Conservation (phyloP, 1,140 invertebrate species). For the Drosophila serrata region DNA sequence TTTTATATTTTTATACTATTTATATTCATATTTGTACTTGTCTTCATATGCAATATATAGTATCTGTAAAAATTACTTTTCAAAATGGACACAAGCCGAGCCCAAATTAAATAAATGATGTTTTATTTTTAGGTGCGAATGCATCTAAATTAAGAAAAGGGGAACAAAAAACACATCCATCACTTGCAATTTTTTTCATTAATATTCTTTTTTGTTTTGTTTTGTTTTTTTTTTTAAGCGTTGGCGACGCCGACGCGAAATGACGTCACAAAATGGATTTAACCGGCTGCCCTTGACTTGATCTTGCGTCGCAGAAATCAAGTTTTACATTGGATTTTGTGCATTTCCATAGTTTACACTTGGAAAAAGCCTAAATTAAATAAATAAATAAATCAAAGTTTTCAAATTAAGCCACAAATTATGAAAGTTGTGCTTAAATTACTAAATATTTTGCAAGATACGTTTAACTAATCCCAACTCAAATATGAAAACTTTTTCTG, state of each 20-base stretch:
- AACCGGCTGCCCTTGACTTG: conserved; percentile 28
- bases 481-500: not conserved
- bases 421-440: not conserved
- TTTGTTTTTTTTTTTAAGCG: conserved; percentile 21
- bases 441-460: not conserved
- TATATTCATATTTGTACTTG: not conserved
- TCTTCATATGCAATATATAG: not conserved
- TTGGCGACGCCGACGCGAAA: conserved; percentile 24
- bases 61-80: not conserved
- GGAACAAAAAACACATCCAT: conserved; percentile 14
- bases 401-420: not conserved
- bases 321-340: conserved; percentile 8
- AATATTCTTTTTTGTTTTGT: not conserved
- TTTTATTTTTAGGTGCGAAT: conserved; percentile 25
- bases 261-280: conserved; percentile 32
- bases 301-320: conserved; percentile 6
- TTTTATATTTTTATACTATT: not conserved
- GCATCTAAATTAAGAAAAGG: not conserved
- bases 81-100: conserved; percentile 17
- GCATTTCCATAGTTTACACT: conserved; percentile 6
- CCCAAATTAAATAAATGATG: conserved; percentile 26
- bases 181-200: conserved; percentile 27
- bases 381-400: not conserved
- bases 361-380: not conserved
- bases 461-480: not conserved